Evolutionary conservation across 2,888 invertebrate genomes (phyloP), one percentile per base, ranked within the genome.

Genomic region (Atrina japonica): DNA sequence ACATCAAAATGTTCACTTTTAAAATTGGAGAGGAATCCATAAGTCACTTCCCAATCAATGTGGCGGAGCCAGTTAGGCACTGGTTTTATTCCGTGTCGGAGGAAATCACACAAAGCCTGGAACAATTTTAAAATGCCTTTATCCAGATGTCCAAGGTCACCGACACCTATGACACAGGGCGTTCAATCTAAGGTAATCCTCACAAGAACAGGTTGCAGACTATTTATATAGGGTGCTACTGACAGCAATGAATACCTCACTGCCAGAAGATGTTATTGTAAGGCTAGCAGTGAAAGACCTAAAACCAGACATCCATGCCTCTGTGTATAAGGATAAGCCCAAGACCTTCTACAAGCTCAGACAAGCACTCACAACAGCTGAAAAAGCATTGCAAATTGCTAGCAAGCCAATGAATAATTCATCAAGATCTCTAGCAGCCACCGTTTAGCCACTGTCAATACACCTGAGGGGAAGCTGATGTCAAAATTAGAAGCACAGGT

Each of bases 231-330:
- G n/a, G 41, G 41, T 41, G 14, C 41, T 1, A 14, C 41, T 41
- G 14, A 41, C 11, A 14, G 41, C 16, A 41, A 41, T 41, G 41
- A 16, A 41, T 16, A 41, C 41, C 41, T 11, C 11, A 14, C 41
- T 41, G 14, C 41, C n/a, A n/a, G n/a, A n/a, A n/a, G n/a, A n/a
- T n/a, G n/a, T n/a, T n/a, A n/a, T n/a, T n/a, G n/a, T n/a, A n/a
- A n/a, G n/a, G n/a, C n/a, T n/a, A n/a, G n/a, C n/a, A n/a, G n/a
- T n/a, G n/a, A n/a, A n/a, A n/a, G n/a, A n/a, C n/a, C n/a, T 41
- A n/a, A 41, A 41, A 41, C 41, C 41, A 41, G 41, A 41, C 11
- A 41, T 41, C 41, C 41, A 41, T 41, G 41, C 41, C 41, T 41
- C 41, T 11, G 41, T n/a, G 11, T 41, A 41, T n/a, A 41, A 41